phyloP scores from a whole-genome alignment of 1,140 invertebrate genomes.

The Philopotamus ludificatus region DNA sequence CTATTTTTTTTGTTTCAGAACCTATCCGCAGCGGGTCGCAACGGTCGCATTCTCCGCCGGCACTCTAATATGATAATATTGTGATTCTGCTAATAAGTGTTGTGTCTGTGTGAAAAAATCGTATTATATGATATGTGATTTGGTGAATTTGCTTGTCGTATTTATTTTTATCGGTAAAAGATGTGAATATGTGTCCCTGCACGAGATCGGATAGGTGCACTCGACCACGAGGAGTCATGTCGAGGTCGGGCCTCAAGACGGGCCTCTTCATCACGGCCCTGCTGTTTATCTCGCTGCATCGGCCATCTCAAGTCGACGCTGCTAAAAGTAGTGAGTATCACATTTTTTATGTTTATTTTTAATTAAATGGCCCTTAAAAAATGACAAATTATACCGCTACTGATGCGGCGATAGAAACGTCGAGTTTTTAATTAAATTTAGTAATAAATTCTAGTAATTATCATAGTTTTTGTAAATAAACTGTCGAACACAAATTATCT shows the following conservation, averaged over 20 bases:
- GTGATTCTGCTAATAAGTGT: too few relatives aligned
- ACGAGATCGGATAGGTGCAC: not conserved
- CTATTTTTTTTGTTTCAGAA: too few relatives aligned
- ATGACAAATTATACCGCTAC: too few relatives aligned
- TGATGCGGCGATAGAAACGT: too few relatives aligned
- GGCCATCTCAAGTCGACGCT: not conserved
- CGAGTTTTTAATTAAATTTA: too few relatives aligned
- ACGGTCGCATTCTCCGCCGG: too few relatives aligned
- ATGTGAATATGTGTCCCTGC: constrained; percentile 8
- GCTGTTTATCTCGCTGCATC: not conserved
- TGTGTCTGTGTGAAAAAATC: not conserved
- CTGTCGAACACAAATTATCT: too few relatives aligned
- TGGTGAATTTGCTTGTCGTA: not conserved
- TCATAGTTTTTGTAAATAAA: too few relatives aligned
- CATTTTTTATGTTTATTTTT: not conserved
- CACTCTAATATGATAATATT: too few relatives aligned
- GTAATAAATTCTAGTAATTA: too few relatives aligned
- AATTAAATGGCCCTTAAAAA: not conserved
- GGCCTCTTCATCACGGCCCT: constrained; percentile 4
- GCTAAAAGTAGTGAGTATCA: constrained; percentile 11
- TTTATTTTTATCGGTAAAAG: not conserved
- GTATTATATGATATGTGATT: not conserved
- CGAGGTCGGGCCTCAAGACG: not conserved
- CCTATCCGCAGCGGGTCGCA: too few relatives aligned
- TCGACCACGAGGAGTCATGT: not conserved